Percentiles rank a stretch among this genome's conserved stretches.
These are phyloP conservation scores for Hedychridium roseum DNA, from an alignment of 2,888 invertebrate genomes.

Conservation along the genomic window DNA sequence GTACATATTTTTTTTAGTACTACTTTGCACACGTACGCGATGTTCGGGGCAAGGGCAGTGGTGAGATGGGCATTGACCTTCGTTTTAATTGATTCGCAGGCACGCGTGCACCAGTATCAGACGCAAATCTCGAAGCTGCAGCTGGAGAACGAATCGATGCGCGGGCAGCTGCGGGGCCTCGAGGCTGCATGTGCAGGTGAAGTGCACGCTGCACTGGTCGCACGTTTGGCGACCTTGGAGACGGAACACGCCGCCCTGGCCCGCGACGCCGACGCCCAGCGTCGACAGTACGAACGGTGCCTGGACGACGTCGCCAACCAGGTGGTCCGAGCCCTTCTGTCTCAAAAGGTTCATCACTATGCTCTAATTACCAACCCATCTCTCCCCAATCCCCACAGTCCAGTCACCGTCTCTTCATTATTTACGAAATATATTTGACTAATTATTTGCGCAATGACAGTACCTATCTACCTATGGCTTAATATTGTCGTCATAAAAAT, in stretches of 20 bases:
- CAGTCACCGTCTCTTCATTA: not conserved
- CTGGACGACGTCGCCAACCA: constrained; percentile 85
- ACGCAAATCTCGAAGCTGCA: constrained; percentile 72
- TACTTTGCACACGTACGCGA: no score
- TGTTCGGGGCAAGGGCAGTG: no score
- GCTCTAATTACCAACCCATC: constrained; percentile 35
- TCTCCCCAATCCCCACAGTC: not conserved
- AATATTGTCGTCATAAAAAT: no score
- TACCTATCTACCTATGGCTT: no score
- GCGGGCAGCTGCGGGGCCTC: constrained; percentile 58
- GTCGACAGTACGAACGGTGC: constrained; percentile 80
- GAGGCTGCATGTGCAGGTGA: constrained; percentile 61
- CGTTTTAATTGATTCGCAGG: no score
- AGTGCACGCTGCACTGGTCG: constrained; percentile 65
- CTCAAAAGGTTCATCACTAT: constrained; percentile 75
- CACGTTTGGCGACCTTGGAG: constrained; percentile 68
- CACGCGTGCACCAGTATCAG: constrained; percentile 77
- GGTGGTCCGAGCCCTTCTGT: constrained; percentile 82
- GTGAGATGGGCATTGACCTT: no score
- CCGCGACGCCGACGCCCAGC: constrained; percentile 72
- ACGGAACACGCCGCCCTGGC: constrained; percentile 71
- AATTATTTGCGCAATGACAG: no score
- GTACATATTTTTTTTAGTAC: no score
- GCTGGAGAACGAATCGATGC: constrained; percentile 74
- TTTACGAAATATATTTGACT: not conserved